Evolutionary conservation across 1,140 invertebrate genomes (phyloP), one percentile per base, ranked within the genome.

Genomic region (Diploscapter pachys): DNA sequence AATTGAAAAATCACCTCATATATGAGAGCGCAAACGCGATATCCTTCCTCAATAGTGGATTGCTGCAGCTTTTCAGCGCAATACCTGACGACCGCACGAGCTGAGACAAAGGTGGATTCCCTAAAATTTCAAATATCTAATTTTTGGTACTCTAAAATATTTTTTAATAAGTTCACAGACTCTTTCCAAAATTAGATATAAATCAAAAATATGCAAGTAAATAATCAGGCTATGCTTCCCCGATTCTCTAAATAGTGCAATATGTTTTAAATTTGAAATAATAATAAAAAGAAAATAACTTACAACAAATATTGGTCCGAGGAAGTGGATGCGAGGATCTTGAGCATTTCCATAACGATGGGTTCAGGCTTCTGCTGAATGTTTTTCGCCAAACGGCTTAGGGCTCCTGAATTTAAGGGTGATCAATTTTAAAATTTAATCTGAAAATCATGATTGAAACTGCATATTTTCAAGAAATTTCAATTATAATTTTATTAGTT

Each of bases 301-400:
- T 49, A 75, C 73, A 76, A 54, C 13, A 76, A 56, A 5, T 72
- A 56, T 11, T 76, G 54, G 53, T 76, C 75, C 3, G 61, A 31
- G 5, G 68, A 71, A 4, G 57, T 71, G 4, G 75, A 31, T 31
- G 31, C 75, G 8, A 76, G 61, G 48, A 81, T 71, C 72, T 82
- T 82, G n/a, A 78, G 48, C 50, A 83, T 53, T 66, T 82, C 81
- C 9, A 65, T 71, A 11, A 82, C 53, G 5, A 82, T 66, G 5
- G 81, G 11, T 64, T 82, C 81, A 3, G 81, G 80, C 63, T 82
- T 82, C 6, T 78, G 76, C 67, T 83, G 81, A 49, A 76, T 49
- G 31, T 31, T 31, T 8, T 63, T 67, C 48, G 79, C 9, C 6
- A 81, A 31, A 13, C 63, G 55, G 2, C 62, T 52, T 2, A 81